Base-by-base conservation (phyloP, 2,888 invertebrate species). In the Antheraea yamamai region DNA sequence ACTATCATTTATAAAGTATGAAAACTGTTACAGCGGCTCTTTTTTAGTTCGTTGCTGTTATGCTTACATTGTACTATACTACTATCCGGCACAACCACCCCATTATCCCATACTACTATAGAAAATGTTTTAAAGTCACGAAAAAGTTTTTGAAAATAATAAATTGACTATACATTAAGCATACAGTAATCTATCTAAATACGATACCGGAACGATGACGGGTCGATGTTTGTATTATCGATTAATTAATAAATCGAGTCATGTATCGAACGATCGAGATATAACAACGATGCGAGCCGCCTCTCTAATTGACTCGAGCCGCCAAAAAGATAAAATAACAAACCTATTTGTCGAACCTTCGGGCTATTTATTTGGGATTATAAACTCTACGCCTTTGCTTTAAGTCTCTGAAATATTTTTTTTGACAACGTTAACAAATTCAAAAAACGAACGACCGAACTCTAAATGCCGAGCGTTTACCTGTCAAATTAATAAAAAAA, bases 181-280 rank as follows among this genome's bases (percentile, higher is more conserved):
- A 82, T 79, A 84, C 81, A 84, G 87, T 86, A 86, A 92, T 91
- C 90, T 89, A 88, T 90, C 91, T 89, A 84, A 85, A 83, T 83
- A 90, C 88, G 94, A 93, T 91, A 93, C 93, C 92, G 92, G 91
- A 81, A 90, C 88, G 94, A 93, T 91, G 94, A 93, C 92, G 92
- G 91, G 81, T 87, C 88, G 88, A 90, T 94, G 94, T 95, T 95
- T 95, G 94, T 94, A 91, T 93, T 76, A 94, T 93, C 93, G 94
- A 95, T 94, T 94, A 94, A 95, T 94, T 95, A 95, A 94, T 95
- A 94, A 94, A 93, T 92, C 92, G 91, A 89, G 89, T 87, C 87
- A 89, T 87, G 87, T 88, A 89, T 92, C 93, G 91, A 89, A 88
- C 89, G 87, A 88, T 89, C 88, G 90, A 91, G 89, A 91, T 89